phyloP scores from a whole-genome alignment of 1,140 invertebrate species.

The Pteromalus puparum region DNA sequence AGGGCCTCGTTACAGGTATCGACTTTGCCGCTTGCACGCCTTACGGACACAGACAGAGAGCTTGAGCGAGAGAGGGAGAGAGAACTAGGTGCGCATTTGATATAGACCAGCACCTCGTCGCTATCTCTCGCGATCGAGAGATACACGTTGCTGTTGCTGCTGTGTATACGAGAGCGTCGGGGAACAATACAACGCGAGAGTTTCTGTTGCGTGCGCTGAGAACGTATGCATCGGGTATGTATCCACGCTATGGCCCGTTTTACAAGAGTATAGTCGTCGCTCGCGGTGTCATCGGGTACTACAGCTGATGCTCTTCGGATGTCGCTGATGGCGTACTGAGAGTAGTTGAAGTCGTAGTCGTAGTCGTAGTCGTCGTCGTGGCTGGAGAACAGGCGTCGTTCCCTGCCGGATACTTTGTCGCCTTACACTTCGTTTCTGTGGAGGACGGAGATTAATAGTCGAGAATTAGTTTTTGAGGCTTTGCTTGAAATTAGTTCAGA shows the following conservation, averaged over 20 bases:
- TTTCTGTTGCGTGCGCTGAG: background rate
- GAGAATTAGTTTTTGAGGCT: background rate
- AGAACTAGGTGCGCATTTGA: background rate
- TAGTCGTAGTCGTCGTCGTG: background rate
- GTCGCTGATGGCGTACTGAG: conserved; percentile 34
- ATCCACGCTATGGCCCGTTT: background rate
- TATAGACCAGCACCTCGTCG: background rate
- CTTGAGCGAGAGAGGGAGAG: no score
- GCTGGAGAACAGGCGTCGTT: background rate
- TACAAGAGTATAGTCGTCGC: background rate
- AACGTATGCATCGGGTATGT: background rate
- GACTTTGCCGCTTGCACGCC: no score
- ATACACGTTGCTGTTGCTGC: no score
- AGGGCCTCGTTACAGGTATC: background rate
- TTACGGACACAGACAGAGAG: no score
- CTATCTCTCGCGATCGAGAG: background rate
- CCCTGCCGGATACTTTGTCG: background rate
- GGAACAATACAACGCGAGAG: background rate
- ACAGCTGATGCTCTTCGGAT: conserved; percentile 33
- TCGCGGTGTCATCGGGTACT: background rate
- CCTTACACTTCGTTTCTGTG: background rate
- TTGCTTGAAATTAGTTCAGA: background rate
- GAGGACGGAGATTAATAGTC: background rate
- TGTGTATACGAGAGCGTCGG: no score
- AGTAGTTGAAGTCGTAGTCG: conserved; percentile 40